Evolutionary conservation across 1,140 invertebrate species (phyloP), one percentile per base, ranked within the genome.

Genomic region (Drosophila repleta): DNA sequence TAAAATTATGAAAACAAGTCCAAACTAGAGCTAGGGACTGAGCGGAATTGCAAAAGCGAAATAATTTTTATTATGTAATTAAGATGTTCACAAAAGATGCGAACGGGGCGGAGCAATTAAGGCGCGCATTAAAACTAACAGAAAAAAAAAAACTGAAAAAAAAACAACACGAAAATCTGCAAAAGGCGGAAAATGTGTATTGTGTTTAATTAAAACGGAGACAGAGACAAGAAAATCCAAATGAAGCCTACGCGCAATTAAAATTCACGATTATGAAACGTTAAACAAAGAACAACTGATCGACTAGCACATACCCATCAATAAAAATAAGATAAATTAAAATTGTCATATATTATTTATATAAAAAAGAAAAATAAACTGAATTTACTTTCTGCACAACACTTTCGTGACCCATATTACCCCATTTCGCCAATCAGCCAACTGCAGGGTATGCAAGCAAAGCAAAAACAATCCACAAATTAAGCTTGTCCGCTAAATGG

Each of bases 61-160:
- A 87, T 87, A 70, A 81, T 83, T 87, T 88, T 79, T 87, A 89
- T 89, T 87, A 79, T 74, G 83, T 89, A 83, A 88, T 87, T 87
- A 87, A 87, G 83, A 87, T 87, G 84, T 87, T 87, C 70, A 66
- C 79, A 77, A 64, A 56, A 88, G 83, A 87, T 87, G 75, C 68
- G 53, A 56, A 49, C 60, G 35, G 37, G 64, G 77, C 49, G 21
- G 58, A 49, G 64, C 76, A 79, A 79, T 79, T 79, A 79, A 76
- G 69, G 56, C 60, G 49, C 57, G 43, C 74, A 78, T 76, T 64
- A 78, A 68, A 68, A 53, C 72, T 64, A 41, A 76, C 60, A 76
- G 37, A 58, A 79, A 73, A 61, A 57, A 56, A 58, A 48, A 29
- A 29, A 29, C 29, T 29, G 29, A 6, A 29, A 29, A 29, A 29